These are phyloP conservation scores for Sylvietta virens DNA, from an alignment of 2,113 vertebrate genomes.

Conservation along the genomic window DNA sequence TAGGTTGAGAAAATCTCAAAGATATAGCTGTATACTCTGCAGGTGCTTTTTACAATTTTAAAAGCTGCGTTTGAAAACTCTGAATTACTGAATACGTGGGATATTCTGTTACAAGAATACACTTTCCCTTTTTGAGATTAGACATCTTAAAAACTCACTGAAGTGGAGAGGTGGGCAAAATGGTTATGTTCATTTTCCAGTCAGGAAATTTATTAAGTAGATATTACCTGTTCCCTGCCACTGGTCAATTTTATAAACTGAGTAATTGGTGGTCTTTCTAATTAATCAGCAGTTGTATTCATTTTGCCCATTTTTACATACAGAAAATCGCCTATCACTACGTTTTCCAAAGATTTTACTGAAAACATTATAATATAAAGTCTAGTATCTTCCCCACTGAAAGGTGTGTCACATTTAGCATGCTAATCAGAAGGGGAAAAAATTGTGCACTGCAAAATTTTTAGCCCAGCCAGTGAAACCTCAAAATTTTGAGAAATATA, in stretches of 20 bases:
- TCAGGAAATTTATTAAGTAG: neutral
- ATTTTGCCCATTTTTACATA: neutral
- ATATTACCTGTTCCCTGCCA: neutral
- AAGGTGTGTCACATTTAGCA: neutral
- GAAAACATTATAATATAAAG: neutral
- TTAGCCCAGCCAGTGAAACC: neutral
- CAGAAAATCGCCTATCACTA: neutral
- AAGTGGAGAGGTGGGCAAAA: neutral
- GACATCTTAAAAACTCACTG: neutral
- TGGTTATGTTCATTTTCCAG: neutral
- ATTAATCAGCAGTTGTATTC: neutral
- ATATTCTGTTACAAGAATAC: neutral
- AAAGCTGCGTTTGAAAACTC: neutral
- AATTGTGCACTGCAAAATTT: neutral
- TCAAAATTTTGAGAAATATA: constrained; percentile 1
- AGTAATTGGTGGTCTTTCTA: neutral
- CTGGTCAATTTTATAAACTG: neutral
- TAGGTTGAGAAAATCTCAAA: neutral
- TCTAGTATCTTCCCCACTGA: neutral
- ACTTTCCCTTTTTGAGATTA: neutral
- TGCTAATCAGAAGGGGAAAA: neutral
- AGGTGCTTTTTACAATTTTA: neutral
- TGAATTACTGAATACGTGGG: neutral
- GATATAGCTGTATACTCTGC: neutral
- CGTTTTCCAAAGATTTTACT: neutral